phyloP scores from a whole-genome alignment of 2,113 vertebrate genomes.

The Coptodon bakossiorum region DNA sequence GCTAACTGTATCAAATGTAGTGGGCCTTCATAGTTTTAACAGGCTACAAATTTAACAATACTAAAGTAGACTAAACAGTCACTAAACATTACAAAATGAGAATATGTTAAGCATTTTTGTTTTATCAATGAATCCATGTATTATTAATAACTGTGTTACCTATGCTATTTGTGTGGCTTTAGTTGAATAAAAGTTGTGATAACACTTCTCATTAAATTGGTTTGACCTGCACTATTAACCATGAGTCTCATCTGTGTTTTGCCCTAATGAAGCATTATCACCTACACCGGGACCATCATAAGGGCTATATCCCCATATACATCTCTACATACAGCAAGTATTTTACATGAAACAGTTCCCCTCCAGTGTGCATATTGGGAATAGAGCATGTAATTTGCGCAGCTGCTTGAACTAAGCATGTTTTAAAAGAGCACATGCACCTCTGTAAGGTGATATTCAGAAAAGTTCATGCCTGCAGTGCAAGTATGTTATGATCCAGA shows the following conservation, averaged over 20 bases:
- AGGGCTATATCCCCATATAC: neutral
- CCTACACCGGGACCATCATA: neutral
- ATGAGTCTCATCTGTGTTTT: neutral
- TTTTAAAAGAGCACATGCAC: neutral
- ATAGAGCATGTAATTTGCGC: neutral
- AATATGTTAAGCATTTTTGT: neutral
- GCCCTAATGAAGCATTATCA: neutral
- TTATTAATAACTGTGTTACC: neutral
- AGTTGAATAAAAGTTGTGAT: neutral
- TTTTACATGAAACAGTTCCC: neutral
- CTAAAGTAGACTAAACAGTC: neutral
- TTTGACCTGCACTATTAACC: neutral
- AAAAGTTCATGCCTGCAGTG: neutral
- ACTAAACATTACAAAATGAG: neutral
- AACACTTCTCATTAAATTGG: neutral
- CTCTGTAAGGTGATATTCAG: neutral
- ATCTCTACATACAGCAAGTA: neutral
- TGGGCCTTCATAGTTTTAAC: neutral
- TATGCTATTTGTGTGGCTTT: neutral
- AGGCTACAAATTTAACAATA: neutral
- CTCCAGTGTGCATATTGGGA: neutral
- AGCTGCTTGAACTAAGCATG: neutral
- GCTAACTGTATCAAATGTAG: neutral
- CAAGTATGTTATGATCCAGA: neutral
- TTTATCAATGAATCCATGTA: neutral